Evolutionary conservation across 2,113 vertebrate species (phyloP), one percentile per base, ranked within the genome.

Genomic region (Sporophila hypoxantha): DNA sequence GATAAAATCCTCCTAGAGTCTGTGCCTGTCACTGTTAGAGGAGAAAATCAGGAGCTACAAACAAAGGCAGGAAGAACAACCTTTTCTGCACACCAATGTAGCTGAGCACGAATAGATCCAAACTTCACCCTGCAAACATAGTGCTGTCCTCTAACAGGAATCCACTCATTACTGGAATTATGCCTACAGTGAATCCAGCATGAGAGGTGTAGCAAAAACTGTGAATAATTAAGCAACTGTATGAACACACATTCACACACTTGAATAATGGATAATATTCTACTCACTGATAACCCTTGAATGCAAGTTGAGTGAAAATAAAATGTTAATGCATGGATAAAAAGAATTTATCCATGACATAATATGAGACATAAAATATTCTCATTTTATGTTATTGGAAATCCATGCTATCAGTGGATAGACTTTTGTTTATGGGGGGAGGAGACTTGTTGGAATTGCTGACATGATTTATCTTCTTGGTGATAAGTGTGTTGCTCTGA

Each of bases 381-480:
- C 79, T 91, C 69, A 66, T 65, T 81, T 80, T 65, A 85, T 75
- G 23, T 49, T 75, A 86, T 13, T 36, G 34, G 32, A 92, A 89
- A 67, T 61, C 53, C 53, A 50, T 44, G 32, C 62, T 76, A 39
- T 62, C 49, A 82, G 59, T 56, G 59, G 60, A 49, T 27, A 82
- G 29, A 81, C 39, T 88, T 90, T 32, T 77, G 14, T 16, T 77
- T 59, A 56, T 3, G 65, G 59, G 47, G 67, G 34, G 50, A 93
- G 55, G 15, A 81, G 34, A 46, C 60, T 61, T 52, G 47, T 61
- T 52, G 19, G 53, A 88, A 80, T 86, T 90, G 75, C 70, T 77
- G 83, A 93, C 50, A 50, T 73, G 74, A 92, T 88, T 92, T 85
- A 89, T 75, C 76, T 85, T 82, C 85, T 52, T 60, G 80, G 65